phyloP scores from a whole-genome alignment of 35 echinoderm and acorn worm genomes.

The Patiria miniata region DNA sequence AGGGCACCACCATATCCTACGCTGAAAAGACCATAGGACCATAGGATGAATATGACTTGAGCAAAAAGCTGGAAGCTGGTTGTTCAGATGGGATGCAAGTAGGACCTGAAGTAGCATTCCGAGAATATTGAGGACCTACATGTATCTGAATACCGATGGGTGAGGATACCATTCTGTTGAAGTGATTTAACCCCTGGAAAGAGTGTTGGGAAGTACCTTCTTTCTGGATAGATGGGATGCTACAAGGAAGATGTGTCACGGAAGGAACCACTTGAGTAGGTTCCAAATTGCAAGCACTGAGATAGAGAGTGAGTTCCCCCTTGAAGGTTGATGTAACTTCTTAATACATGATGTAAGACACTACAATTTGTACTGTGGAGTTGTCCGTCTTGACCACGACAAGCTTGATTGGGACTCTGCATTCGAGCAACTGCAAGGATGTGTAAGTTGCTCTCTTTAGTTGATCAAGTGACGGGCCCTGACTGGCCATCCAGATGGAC shows the following conservation, averaged over 20 bases:
- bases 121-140: neutral
- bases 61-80: conserved; percentile 33
- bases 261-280: conserved; percentile 18
- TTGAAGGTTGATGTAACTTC: neutral
- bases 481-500: no score
- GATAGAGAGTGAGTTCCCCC: conserved; percentile 24
- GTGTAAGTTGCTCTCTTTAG: no score
- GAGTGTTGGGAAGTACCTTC: conserved; percentile 3
- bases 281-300: neutral
- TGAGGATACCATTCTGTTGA: conserved; percentile 26
- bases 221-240: conserved; percentile 24
- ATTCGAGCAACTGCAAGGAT: no score
- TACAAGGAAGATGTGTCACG: neutral
- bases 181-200: conserved; percentile 7
- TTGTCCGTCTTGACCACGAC: conserved; percentile 36
- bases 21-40: conserved; percentile 28
- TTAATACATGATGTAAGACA: no score
- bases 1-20: no score
- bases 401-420: neutral
- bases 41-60: neutral
- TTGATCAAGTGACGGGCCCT: no score
- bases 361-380: neutral
- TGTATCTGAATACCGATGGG: neutral
- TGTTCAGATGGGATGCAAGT: conserved; percentile 32
- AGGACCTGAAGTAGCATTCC: conserved; percentile 39